Percentiles rank a stretch among this genome's conserved stretches.
These are phyloP conservation scores for Pollenia griseotomentosa DNA, from an alignment of 2,888 invertebrate genomes.

Conservation along the genomic window DNA sequence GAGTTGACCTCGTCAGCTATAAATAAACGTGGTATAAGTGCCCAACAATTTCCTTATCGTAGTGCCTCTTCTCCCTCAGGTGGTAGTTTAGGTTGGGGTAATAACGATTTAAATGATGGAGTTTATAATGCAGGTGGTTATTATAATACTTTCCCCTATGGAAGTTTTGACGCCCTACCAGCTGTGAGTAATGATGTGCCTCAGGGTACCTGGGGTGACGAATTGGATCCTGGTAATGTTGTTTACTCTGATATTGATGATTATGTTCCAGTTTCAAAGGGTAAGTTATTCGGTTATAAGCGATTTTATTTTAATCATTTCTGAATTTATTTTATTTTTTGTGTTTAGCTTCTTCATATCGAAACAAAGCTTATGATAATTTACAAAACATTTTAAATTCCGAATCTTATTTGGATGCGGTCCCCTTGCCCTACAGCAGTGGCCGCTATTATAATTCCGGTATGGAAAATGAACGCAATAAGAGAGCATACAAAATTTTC, in stretches of 20 bases:
- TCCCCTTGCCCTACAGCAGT: slow-evolving; percentile 80
- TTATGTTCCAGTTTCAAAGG: slow-evolving; percentile 80
- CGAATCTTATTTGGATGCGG: slow-evolving; percentile 82
- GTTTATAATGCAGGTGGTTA: slow-evolving; percentile 64
- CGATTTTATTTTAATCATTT: slow-evolving; percentile 1
- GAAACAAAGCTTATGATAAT: slow-evolving; percentile 83
- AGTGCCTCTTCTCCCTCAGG: slow-evolving; percentile 11
- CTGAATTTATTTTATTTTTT: not conserved
- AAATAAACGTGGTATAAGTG: slow-evolving; percentile 82
- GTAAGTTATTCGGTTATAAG: slow-evolving; percentile 67
- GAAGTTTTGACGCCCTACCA: slow-evolving; percentile 53
- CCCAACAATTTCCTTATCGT: slow-evolving; percentile 75
- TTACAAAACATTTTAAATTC: slow-evolving; percentile 83
- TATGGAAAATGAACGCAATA: slow-evolving; percentile 81
- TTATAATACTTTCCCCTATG: slow-evolving; percentile 74
- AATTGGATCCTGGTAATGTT: slow-evolving; percentile 80
- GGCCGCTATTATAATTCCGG: slow-evolving; percentile 80
- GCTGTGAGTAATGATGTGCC: slow-evolving; percentile 76
- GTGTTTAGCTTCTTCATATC: slow-evolving; percentile 75
- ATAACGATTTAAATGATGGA: slow-evolving; percentile 46
- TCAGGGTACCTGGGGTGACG: slow-evolving; percentile 82
- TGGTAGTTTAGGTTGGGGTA: slow-evolving; percentile 34
- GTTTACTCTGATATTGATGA: slow-evolving; percentile 81
- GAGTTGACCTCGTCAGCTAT: slow-evolving; percentile 74
- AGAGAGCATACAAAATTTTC: slow-evolving; percentile 81